Evolutionary conservation across 2,797 vertebrate genomes (phyloP).

Genomic region (Enteromius afrohamiltoni): DNA sequence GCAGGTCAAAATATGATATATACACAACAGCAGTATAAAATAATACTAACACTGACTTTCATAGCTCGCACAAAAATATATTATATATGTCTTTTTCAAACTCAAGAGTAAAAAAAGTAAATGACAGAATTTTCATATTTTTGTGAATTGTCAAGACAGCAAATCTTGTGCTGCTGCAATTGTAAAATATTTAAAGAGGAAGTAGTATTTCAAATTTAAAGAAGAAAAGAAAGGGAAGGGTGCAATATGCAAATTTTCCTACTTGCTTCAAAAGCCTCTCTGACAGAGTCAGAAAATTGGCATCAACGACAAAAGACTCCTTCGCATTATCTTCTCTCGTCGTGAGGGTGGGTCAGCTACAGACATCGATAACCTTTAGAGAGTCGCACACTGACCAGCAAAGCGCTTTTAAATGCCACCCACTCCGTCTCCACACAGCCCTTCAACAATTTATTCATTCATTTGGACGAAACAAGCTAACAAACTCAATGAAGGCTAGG

Average conservation of each 20-base stretch:
- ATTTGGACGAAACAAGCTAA: not conserved
- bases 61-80: not conserved
- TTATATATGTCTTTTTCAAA: not conserved
- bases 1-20: not conserved
- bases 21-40: not conserved
- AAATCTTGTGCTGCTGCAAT: not conserved
- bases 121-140: not conserved
- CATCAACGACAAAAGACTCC: slow-evolving; percentile 21
- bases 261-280: not conserved
- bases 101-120: not conserved
- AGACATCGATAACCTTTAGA: slow-evolving; percentile 43
- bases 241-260: not conserved
- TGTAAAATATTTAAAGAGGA: not conserved
- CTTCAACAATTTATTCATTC: slow-evolving; percentile 10
- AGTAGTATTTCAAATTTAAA: not conserved
- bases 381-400: slow-evolving; percentile 18
- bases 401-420: slow-evolving; percentile 44
- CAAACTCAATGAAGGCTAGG: not conserved
- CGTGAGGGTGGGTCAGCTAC: slow-evolving; percentile 17
- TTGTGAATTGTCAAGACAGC: not conserved
- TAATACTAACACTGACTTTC: not conserved
- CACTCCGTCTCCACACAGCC: slow-evolving; percentile 10
- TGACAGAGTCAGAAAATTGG: slow-evolving; percentile 3
- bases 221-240: not conserved
- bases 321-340: not conserved